These are phyloP conservation scores for Leptinotarsa lineolata DNA, from an alignment of 1,140 invertebrate genomes.

Conservation along the genomic window DNA sequence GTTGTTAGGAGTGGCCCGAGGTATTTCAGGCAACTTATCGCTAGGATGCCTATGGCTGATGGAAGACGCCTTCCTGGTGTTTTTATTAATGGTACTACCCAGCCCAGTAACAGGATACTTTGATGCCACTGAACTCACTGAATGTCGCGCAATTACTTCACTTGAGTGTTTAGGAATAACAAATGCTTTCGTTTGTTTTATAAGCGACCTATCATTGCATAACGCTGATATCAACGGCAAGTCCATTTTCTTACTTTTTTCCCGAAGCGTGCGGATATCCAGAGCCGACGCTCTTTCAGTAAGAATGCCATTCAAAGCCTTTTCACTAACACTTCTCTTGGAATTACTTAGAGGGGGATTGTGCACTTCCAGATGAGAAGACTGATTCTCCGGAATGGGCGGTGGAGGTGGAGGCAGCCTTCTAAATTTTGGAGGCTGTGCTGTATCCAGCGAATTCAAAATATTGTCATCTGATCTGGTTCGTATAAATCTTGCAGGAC, in stretches of 20 bases:
- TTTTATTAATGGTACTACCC: conserved; percentile 64
- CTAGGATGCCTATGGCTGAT: conserved; percentile 66
- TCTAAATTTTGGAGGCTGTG: conserved; percentile 65
- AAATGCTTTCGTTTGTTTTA: conserved; percentile 84
- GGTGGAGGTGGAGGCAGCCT: conserved; percentile 75
- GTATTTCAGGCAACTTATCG: conserved; percentile 60
- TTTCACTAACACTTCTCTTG: conserved; percentile 33
- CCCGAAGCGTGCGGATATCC: conserved; percentile 79
- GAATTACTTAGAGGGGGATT: conserved; percentile 28
- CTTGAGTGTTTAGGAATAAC: conserved; percentile 71
- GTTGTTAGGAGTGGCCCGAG: conserved; percentile 54
- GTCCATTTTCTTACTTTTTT: conserved; percentile 86
- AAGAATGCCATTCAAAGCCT: conserved; percentile 16
- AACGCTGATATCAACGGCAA: conserved; percentile 85
- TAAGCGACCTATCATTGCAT: conserved; percentile 83
- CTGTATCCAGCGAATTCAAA: conserved; percentile 62
- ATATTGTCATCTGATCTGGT: conserved; percentile 80
- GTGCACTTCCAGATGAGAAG: conserved; percentile 29
- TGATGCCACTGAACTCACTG: conserved; percentile 49
- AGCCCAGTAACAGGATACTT: conserved; percentile 68
- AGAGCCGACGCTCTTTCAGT: conserved; percentile 57
- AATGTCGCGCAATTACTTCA: conserved; percentile 39
- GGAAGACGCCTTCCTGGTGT: conserved; percentile 59
- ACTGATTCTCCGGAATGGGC: conserved; percentile 34
- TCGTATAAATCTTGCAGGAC: conserved; percentile 64